These are phyloP conservation scores for Sebastes alutus DNA, from an alignment of 2,797 vertebrate species.

Conservation along the genomic window DNA sequence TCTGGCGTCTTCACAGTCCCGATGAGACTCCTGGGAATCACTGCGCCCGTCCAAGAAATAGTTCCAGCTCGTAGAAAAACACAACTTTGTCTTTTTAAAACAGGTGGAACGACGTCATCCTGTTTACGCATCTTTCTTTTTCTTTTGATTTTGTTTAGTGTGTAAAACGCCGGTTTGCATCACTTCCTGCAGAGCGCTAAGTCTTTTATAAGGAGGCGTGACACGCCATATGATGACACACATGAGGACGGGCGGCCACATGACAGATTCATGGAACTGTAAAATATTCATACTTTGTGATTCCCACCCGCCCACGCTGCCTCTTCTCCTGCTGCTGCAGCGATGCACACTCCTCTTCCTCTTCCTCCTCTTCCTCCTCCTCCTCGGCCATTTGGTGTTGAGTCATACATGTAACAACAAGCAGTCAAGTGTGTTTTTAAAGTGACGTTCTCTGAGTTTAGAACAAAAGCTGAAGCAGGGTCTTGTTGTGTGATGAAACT, in stretches of 20 bases:
- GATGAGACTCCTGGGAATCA: too few relatives aligned
- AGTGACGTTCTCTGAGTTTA: not conserved
- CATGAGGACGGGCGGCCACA: not conserved
- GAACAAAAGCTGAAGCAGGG: not conserved
- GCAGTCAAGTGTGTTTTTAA: not conserved
- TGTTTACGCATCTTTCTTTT: not conserved
- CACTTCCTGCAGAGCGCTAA: slow-evolving; percentile 25
- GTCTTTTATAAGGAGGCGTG: not conserved
- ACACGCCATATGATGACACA: not conserved
- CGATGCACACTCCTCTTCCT: not conserved
- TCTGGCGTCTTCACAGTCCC: too few relatives aligned
- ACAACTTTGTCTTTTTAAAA: too few relatives aligned
- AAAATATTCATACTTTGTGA: slow-evolving; percentile 40
- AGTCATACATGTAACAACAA: slow-evolving; percentile 33
- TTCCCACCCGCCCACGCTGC: slow-evolving; percentile 12
- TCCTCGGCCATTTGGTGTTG: slow-evolving; percentile 20
- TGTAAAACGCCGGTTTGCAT: not conserved
- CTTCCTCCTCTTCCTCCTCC: not conserved
- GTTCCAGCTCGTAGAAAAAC: not conserved
- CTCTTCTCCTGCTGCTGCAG: slow-evolving; percentile 1
- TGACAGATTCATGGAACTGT: slow-evolving; percentile 20
- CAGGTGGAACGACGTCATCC: too few relatives aligned
- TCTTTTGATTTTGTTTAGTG: not conserved
- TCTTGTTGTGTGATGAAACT: not conserved
- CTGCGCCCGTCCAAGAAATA: too few relatives aligned